Evolutionary conservation across 2,888 invertebrate species (phyloP).

Genomic region (Cephus sareptanus): DNA sequence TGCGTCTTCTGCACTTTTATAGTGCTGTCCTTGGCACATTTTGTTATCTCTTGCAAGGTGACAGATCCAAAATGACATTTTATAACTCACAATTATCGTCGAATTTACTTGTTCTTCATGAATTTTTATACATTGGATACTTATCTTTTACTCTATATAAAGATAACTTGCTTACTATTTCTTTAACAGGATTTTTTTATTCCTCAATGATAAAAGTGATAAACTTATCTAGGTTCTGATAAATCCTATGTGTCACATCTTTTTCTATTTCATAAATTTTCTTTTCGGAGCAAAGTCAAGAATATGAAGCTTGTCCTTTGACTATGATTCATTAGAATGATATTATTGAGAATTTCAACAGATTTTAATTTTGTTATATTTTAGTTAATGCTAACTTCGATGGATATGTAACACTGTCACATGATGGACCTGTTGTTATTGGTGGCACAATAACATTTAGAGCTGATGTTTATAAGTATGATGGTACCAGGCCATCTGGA

Average conservation of each 20-base stretch:
- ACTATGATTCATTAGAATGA: neutral
- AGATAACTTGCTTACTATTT: neutral
- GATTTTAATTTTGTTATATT: neutral
- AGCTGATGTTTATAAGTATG: constrained; percentile 69
- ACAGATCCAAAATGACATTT: neutral
- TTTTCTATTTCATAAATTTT: neutral
- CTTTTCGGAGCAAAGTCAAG: neutral
- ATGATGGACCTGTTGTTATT: constrained; percentile 77
- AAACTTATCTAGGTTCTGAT: neutral
- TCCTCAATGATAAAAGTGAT: no score
- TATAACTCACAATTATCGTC: neutral
- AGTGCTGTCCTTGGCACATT: neutral
- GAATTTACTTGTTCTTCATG: neutral
- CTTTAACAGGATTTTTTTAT: neutral
- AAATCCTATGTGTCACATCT: neutral
- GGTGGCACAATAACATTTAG: constrained; percentile 79
- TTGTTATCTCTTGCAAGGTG: constrained; percentile 6
- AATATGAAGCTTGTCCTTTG: neutral
- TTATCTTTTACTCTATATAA: neutral
- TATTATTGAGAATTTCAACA: neutral
- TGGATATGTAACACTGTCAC: constrained; percentile 69
- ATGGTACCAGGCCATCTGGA: constrained; percentile 63
- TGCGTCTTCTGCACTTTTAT: neutral
- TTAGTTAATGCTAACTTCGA: constrained; percentile 23
- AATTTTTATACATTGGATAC: neutral